phyloP scores from a whole-genome alignment of 2,888 invertebrate species.

The Apeira syringaria region DNA sequence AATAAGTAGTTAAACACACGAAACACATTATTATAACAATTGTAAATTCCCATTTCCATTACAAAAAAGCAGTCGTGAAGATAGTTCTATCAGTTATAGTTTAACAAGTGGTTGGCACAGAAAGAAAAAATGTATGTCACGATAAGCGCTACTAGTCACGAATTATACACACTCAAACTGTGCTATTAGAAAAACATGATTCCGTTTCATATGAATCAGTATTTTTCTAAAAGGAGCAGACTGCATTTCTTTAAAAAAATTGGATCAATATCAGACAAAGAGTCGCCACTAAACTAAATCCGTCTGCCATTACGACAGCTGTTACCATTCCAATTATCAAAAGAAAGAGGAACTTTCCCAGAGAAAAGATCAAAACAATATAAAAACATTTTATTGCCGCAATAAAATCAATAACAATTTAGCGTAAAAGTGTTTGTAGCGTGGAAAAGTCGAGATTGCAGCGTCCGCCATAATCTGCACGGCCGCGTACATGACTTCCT shows the following conservation, averaged over 20 bases:
- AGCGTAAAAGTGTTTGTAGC: conserved; percentile 37
- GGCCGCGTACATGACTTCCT: conserved; percentile 58
- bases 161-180: no score
- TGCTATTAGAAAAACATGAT: no score
- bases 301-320: conserved; percentile 20
- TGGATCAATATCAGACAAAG: conserved; percentile 17
- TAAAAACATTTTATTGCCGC: conserved; percentile 40
- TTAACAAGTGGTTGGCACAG: no score
- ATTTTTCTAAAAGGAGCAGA: background rate
- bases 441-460: conserved; percentile 53
- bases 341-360: conserved; percentile 44
- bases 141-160: no score
- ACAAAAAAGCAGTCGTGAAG: no score
- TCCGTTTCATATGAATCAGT: no score
- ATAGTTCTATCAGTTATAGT: no score
- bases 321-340: conserved; percentile 22
- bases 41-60: no score
- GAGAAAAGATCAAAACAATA: conserved; percentile 37
- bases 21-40: no score
- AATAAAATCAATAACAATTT: conserved; percentile 43
- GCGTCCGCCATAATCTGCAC: conserved; percentile 48
- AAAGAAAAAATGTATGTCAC: no score
- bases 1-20: no score
- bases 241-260: conserved; percentile 11
- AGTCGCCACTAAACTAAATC: conserved; percentile 20